phyloP scores from a whole-genome alignment of 2,113 vertebrate species.

The Dromiciops gliroides region DNA sequence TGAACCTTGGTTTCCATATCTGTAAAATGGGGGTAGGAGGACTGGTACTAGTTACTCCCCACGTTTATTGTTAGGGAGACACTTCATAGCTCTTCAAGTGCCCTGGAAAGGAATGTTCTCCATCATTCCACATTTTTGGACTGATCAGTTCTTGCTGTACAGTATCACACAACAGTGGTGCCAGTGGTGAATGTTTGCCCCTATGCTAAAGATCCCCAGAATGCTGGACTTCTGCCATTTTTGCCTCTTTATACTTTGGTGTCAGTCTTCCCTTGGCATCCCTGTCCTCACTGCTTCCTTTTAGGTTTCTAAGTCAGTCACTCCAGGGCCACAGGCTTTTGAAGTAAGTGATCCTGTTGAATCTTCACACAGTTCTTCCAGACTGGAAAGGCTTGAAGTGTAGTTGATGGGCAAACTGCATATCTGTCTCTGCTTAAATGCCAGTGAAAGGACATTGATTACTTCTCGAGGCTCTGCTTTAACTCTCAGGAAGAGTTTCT shows the following conservation, averaged over 20 bases:
- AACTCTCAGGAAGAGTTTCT: neutral
- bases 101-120: neutral
- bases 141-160: neutral
- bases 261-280: neutral
- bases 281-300: neutral
- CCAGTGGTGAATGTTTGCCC: neutral
- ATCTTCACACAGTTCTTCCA: neutral
- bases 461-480: neutral
- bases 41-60: neutral
- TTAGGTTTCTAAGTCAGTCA: neutral
- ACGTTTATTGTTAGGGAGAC: neutral
- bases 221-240: neutral
- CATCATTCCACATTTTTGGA: neutral
- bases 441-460: neutral
- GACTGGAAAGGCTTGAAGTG: neutral
- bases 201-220: neutral
- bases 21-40: neutral
- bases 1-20: neutral
- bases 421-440: neutral
- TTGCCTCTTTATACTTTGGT: neutral
- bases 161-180: neutral
- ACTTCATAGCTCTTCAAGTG: neutral
- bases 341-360: neutral
- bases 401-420: neutral
- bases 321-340: neutral